Percentiles rank a stretch among this genome's conserved stretches.
These are phyloP conservation scores for Caenorhabditis inopinata DNA, from an alignment of 1,140 invertebrate species.

Conservation along the genomic window DNA sequence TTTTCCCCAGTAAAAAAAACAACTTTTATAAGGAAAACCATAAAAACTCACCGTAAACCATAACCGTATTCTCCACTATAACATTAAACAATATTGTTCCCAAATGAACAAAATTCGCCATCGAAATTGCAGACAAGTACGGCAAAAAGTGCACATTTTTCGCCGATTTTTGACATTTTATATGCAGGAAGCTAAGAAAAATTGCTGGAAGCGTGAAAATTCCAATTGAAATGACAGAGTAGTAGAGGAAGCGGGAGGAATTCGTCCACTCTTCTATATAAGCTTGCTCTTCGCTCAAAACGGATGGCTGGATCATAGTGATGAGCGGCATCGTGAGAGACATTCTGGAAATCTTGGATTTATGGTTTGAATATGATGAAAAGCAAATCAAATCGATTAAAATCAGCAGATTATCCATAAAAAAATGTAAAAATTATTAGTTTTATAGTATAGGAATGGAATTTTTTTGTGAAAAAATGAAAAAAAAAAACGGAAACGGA, in stretches of 20 bases:
- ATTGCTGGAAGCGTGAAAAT: background rate
- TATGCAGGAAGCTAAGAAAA: background rate
- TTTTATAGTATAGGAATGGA: too few species aligned
- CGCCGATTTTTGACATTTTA: background rate
- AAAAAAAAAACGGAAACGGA: too few species aligned
- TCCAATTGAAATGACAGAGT: background rate
- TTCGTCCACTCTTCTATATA: conserved; percentile 5
- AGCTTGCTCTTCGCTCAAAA: background rate
- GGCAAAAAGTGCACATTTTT: background rate
- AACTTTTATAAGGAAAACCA: too few species aligned
- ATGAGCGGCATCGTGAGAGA: background rate
- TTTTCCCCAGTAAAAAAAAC: too few species aligned
- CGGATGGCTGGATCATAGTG: background rate
- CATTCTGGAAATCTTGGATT: background rate
- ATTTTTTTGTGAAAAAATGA: too few species aligned
- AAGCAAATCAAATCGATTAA: too few species aligned
- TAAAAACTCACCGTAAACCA: background rate
- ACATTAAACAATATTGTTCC: background rate
- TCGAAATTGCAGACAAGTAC: background rate
- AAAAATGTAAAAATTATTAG: too few species aligned
- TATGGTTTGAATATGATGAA: too few species aligned
- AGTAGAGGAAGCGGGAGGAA: background rate
- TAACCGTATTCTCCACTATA: background rate
- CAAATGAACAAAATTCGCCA: background rate
- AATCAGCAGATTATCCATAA: too few species aligned